Evolutionary conservation across 2,113 vertebrate species (phyloP), one percentile per base, ranked within the genome.

Genomic region (Solea solea): DNA sequence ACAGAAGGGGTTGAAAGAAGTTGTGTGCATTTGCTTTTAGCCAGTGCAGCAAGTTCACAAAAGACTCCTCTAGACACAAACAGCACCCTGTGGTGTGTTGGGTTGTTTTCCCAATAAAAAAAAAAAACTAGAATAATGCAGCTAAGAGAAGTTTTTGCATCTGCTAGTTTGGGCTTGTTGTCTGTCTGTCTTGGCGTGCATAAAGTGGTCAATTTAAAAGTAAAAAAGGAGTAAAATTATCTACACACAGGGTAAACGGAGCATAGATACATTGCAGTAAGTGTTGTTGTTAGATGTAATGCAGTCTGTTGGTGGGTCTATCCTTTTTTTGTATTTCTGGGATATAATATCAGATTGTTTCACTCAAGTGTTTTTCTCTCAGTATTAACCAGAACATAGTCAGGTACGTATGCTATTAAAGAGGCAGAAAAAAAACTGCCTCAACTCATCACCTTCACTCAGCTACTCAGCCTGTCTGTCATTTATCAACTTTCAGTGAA

Each of bases 401-500:
- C 67, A 61, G 72, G 65, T 81, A 74, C 34, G 65, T 53, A 15
- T 9, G n/a, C 1, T 9, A 25, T 27, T 21, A 5, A 4, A 14
- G 34, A 63, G 25, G 48, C 16, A 56, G 51, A 53, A 42, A 53
- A 53, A 68, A 53, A 68, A 67, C 55, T 21, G 70, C 28, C 59
- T 15, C 59, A 80, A 72, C 65, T 57, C 45, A 44, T 11, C 60
- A 64, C 60, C 81, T 61, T 61, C 25, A 28, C 77, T 75, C 55
- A 15, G 59, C 72, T 57, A 4, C 70, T 74, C 72, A 46, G 8
- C 2, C 34, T 34, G 68, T 64, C 58, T 65, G 68, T 80, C 82
- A 80, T 80, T 87, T 83, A 87, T 85, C 85, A 73, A 69, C 82
- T 76, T 50, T 44, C 74, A 80, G 69, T 81, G 73, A 81, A 62